Base-by-base conservation (phyloP, 2,888 invertebrate species). In the Sialis fuliginosa region DNA sequence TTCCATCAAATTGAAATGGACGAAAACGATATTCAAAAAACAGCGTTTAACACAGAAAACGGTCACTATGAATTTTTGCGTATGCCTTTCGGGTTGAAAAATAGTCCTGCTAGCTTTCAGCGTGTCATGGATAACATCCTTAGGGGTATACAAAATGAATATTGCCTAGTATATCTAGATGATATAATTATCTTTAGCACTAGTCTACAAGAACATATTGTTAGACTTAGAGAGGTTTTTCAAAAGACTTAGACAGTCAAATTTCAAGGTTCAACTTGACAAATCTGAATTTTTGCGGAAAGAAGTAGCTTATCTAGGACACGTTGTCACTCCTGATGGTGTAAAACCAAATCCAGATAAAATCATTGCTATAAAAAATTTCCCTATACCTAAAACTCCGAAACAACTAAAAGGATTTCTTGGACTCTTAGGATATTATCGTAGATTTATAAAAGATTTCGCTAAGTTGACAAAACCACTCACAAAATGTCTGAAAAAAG, bases 271-370 rank as follows among this genome's bases (percentile, higher is more conserved):
- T 1, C 53, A 54, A 39, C 5, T 51, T 8, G 52, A 52, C 5
- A 53, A 52, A 42, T 51, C 47, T 4, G 46, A 52, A 39, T 54
- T 55, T 44, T 42, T 52, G 2, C 47, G 48, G 10, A 50, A 39
- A 33, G 51, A 52, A 48, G 48, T 56, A 1, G 51, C 51, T 33
- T 58, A 51, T 42, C 45, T 59, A 5, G 57, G 57, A 3, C 57
- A 55, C 32, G 37, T 58, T 8, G 52, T 59, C 6, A 51, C 54
- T 3, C 42, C 51, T 10, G 53, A 54, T 1, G 57, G 52, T 8
- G 50, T 55, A 6, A 54, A 50, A 48, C 57, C 58, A 9, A 53
- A 57, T 42, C 54, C 55, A 1, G 30, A 47, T 6, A 56, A 54
- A 52, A 53, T 54, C 6, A 12, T 44, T 32, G 48, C 47, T 6